Evolutionary conservation across 1,140 invertebrate genomes (phyloP).

Genomic region (Atta cephalotes): DNA sequence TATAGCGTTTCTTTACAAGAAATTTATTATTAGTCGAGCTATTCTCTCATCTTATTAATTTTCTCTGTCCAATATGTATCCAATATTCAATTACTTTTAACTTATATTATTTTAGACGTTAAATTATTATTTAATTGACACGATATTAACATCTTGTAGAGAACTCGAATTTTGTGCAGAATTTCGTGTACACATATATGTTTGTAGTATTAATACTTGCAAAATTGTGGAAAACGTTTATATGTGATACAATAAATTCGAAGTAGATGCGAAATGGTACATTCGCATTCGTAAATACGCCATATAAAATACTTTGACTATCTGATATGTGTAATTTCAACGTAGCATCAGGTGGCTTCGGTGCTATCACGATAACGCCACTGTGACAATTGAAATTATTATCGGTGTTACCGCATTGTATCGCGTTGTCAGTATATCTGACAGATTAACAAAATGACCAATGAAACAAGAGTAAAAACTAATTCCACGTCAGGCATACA

Average conservation of each 20-base stretch:
- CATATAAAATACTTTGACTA: slow-evolving; percentile 37
- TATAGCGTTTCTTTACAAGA: background rate
- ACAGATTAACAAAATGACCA: slow-evolving; percentile 33
- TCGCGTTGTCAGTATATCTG: slow-evolving; percentile 27
- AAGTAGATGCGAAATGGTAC: slow-evolving; percentile 3
- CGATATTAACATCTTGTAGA: background rate
- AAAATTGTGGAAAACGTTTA: slow-evolving; percentile 6
- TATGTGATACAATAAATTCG: background rate
- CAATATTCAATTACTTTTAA: background rate
- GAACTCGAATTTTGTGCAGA: background rate
- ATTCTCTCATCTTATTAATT: background rate
- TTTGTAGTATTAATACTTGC: background rate
- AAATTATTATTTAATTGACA: background rate
- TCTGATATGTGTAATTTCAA: slow-evolving; percentile 48
- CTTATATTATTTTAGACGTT: background rate
- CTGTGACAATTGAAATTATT: slow-evolving; percentile 54
- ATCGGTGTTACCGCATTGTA: slow-evolving; percentile 32
- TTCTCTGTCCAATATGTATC: background rate
- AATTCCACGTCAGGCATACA: background rate
- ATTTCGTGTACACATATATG: background rate
- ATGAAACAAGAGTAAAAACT: slow-evolving; percentile 11
- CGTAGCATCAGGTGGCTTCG: slow-evolving; percentile 47
- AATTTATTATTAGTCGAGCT: background rate
- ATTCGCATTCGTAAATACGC: slow-evolving; percentile 3
- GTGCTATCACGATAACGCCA: slow-evolving; percentile 32